Percentiles rank a stretch among this genome's conserved stretches.
These are phyloP conservation scores for Picathartes gymnocephalus DNA, from an alignment of 2,113 vertebrate species.

Conservation along the genomic window DNA sequence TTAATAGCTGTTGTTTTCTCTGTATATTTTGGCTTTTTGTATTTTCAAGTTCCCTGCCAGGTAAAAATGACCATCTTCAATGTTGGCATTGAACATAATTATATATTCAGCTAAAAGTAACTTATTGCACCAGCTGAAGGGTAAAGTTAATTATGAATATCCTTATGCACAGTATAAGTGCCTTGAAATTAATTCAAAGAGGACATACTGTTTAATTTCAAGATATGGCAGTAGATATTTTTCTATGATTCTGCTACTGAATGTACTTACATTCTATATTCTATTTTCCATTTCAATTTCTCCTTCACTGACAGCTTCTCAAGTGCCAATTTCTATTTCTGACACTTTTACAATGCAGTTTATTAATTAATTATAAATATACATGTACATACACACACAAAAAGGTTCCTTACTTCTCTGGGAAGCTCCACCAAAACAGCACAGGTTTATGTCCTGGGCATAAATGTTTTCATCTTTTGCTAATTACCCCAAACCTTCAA, in stretches of 20 bases:
- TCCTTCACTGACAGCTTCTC: neutral
- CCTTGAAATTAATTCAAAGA: neutral
- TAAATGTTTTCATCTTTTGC: neutral
- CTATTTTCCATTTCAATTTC: neutral
- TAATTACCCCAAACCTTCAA: neutral
- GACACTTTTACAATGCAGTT: neutral
- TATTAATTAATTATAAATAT: neutral
- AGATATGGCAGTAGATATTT: neutral
- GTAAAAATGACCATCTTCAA: neutral
- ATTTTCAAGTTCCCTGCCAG: neutral
- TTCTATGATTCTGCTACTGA: neutral
- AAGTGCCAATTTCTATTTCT: neutral
- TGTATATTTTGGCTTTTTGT: neutral
- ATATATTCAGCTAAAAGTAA: neutral
- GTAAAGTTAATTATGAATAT: neutral
- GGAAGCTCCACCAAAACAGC: neutral
- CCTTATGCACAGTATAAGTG: neutral
- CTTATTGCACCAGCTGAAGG: neutral
- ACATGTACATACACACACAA: neutral
- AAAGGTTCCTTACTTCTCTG: neutral
- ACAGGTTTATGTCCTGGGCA: neutral
- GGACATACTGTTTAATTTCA: neutral
- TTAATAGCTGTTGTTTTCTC: rapidly evolving
- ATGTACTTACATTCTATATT: neutral
- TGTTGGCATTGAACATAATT: neutral